Conservation (phyloP, 2,888 invertebrate genomes). For the Eristalinus sepulchralis region DNA sequence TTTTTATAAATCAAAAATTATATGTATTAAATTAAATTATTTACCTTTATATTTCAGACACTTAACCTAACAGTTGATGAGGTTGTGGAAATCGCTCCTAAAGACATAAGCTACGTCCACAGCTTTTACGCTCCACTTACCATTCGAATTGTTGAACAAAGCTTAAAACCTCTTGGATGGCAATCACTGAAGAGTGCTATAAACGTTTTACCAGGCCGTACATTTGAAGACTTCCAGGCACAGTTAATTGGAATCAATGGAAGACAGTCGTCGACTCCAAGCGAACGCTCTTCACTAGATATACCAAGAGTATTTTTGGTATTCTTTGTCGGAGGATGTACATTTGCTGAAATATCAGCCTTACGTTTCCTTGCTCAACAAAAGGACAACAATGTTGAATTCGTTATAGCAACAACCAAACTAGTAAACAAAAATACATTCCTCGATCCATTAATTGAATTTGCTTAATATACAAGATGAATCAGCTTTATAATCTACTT, state of each 20-base stretch:
- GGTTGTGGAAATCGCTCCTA: constrained; percentile 90
- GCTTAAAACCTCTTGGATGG: constrained; percentile 89
- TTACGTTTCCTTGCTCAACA: constrained; percentile 88
- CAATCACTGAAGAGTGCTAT: constrained; percentile 91
- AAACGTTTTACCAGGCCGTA: constrained; percentile 88
- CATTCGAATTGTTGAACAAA: constrained; percentile 91
- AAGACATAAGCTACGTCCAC: constrained; percentile 95
- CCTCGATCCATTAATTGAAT: constrained; percentile 86
- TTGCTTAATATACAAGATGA: constrained; percentile 12
- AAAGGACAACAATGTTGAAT: constrained; percentile 92
- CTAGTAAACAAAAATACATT: constrained; percentile 94
- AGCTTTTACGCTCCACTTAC: constrained; percentile 97
- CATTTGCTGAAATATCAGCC: constrained; percentile 94
- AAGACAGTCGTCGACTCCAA: constrained; percentile 83
- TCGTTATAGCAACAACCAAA: constrained; percentile 94
- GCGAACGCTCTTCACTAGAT: constrained; percentile 82
- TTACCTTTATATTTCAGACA: constrained; percentile 81
- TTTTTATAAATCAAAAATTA: too few species aligned
- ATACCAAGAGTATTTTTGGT: constrained; percentile 88
- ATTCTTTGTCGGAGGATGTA: constrained; percentile 98
- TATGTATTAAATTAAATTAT: not conserved
- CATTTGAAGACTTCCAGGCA: constrained; percentile 85
- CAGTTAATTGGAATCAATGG: constrained; percentile 83
- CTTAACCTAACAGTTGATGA: constrained; percentile 94
- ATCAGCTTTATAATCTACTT: not conserved